phyloP scores from a whole-genome alignment of 2,113 vertebrate species.

The Chitala chitala region DNA sequence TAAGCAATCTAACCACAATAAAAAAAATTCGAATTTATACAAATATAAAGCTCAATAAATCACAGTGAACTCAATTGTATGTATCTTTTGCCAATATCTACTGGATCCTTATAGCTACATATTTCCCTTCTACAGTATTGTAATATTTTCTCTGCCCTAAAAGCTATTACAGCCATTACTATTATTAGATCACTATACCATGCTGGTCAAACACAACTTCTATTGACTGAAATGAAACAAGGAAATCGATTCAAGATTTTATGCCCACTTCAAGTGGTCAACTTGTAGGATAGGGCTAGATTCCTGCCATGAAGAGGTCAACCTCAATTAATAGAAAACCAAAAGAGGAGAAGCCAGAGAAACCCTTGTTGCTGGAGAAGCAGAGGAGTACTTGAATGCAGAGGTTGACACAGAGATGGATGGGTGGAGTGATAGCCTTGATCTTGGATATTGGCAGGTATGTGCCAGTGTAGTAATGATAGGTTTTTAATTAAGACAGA shows the following conservation, averaged over 20 bases:
- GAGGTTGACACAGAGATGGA: constrained; percentile 53
- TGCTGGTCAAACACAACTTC: too few relatives aligned
- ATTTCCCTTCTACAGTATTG: too few relatives aligned
- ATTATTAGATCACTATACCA: too few relatives aligned
- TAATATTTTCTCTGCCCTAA: too few relatives aligned
- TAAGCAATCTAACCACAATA: too few relatives aligned
- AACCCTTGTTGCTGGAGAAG: background rate
- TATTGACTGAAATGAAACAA: too few relatives aligned
- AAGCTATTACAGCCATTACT: too few relatives aligned
- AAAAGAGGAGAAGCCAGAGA: background rate
- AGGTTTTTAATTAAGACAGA: constrained; percentile 77
- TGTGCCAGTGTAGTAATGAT: constrained; percentile 64
- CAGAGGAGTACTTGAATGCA: constrained; percentile 19
- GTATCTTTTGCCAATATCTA: background rate
- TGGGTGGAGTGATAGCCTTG: constrained; percentile 58
- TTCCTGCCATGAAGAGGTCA: background rate
- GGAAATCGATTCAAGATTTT: too few relatives aligned
- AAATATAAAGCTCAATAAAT: background rate
- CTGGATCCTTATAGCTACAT: background rate
- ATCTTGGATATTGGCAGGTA: constrained; percentile 60
- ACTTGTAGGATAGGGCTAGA: too few relatives aligned
- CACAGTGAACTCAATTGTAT: background rate
- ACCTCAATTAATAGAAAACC: background rate
- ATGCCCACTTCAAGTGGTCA: too few relatives aligned
- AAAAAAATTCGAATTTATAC: too few relatives aligned